Percentiles rank a stretch among this genome's conserved stretches.
phyloP scores from a whole-genome alignment of 2,888 invertebrate genomes.

The Tipula confusa region DNA sequence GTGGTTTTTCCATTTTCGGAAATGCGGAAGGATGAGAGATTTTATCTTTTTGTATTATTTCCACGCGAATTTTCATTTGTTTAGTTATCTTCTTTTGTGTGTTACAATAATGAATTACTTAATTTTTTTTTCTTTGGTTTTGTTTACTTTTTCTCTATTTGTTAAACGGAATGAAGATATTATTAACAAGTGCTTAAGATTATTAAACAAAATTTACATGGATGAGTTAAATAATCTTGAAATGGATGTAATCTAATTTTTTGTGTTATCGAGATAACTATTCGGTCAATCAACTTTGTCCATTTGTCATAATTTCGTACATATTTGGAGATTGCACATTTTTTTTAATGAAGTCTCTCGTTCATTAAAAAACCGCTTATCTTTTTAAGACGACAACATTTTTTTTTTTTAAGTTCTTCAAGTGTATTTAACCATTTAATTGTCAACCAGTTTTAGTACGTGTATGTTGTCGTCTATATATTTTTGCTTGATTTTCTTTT shows the following conservation, averaged over 20 bases:
- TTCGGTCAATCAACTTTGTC: too few relatives aligned
- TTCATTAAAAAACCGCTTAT: background rate
- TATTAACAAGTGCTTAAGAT: background rate
- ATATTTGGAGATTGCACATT: too few relatives aligned
- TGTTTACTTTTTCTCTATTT: background rate
- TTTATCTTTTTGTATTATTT: background rate
- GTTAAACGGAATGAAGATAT: background rate
- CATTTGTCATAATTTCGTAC: too few relatives aligned
- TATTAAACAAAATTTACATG: background rate
- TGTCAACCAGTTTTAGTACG: background rate
- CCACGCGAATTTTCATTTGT: background rate
- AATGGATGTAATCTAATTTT: too few relatives aligned
- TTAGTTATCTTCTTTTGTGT: background rate
- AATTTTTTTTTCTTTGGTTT: background rate
- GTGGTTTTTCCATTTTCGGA: background rate
- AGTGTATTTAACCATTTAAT: background rate
- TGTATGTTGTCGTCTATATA: background rate
- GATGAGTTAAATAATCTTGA: too few relatives aligned
- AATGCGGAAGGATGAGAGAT: background rate
- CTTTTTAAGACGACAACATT: background rate
- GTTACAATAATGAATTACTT: constrained; percentile 12
- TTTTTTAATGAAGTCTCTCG: background rate
- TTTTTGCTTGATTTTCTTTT: background rate
- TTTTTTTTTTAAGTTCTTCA: background rate
- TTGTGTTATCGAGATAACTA: too few relatives aligned